These are phyloP conservation scores for Apomyelois bistriatella DNA, from an alignment of 2,888 invertebrate genomes.

Conservation along the genomic window DNA sequence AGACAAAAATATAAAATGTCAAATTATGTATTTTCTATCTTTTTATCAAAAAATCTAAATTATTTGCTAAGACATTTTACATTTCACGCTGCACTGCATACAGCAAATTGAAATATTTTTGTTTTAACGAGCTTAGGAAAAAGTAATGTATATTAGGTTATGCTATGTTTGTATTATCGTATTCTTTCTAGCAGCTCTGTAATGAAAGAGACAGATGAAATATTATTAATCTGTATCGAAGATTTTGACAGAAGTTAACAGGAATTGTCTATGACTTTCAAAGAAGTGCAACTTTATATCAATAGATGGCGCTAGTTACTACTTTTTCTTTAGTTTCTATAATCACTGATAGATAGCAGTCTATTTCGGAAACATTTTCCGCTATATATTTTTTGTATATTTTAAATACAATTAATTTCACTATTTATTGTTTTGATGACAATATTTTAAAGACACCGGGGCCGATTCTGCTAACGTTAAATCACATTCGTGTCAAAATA, in stretches of 20 bases:
- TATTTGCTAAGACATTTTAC: no score
- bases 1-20: conserved; percentile 42
- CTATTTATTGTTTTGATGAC: no score
- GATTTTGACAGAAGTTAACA: background rate
- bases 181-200: background rate
- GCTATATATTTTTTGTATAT: background rate
- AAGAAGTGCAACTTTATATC: background rate
- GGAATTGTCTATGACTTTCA: background rate
- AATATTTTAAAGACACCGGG: no score
- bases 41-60: no score
- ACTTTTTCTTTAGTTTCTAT: background rate
- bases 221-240: background rate
- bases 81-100: no score
- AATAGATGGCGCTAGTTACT: background rate
- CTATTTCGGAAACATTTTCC: background rate
- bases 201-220: background rate
- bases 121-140: no score
- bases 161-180: background rate
- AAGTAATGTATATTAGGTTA: no score
- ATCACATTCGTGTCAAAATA: no score
- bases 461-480: no score
- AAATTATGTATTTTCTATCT: no score
- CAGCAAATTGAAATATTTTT: no score
- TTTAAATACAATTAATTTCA: no score
- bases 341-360: background rate